Evolutionary conservation across 2,888 invertebrate genomes (phyloP).

Genomic region (Brachynemurus nebulosus): DNA sequence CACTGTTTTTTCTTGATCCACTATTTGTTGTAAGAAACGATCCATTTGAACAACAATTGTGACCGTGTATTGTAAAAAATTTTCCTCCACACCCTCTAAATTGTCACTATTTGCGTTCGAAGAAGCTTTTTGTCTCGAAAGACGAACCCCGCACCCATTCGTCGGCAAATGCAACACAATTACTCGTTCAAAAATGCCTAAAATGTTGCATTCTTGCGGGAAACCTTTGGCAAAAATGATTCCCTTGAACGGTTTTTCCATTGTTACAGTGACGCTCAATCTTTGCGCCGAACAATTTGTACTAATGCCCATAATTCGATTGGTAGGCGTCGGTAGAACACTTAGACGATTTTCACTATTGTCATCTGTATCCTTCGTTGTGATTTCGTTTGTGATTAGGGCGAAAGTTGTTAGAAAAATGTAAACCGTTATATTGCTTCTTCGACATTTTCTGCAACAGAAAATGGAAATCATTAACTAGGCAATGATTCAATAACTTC

Average conservation of each 20-base stretch:
- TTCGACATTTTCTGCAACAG: no score
- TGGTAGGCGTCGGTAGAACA: constrained; percentile 27
- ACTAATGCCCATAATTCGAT: constrained; percentile 42
- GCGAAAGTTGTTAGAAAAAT: no score
- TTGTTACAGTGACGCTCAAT: constrained; percentile 44
- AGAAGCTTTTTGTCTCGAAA: constrained; percentile 33
- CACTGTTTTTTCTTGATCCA: constrained; percentile 51
- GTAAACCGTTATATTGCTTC: no score
- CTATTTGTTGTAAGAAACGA: constrained; percentile 53
- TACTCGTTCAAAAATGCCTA: constrained; percentile 36
- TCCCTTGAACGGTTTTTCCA: constrained; percentile 54
- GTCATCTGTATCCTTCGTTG: no score
- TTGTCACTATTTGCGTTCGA: constrained; percentile 27
- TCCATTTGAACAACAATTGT: constrained; percentile 63
- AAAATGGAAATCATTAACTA: no score
- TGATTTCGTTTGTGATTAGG: no score
- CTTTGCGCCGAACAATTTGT: constrained; percentile 47
- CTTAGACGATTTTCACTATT: no score
- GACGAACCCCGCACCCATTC: constrained; percentile 55
- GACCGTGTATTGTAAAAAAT: constrained; percentile 47
- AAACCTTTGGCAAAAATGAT: constrained; percentile 63
- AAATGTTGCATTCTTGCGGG: constrained; percentile 51
- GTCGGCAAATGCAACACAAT: constrained; percentile 41
- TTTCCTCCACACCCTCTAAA: constrained; percentile 29
- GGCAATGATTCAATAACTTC: no score